Evolutionary conservation across 1,140 invertebrate genomes (phyloP).

Genomic region (Telenomus remus): DNA sequence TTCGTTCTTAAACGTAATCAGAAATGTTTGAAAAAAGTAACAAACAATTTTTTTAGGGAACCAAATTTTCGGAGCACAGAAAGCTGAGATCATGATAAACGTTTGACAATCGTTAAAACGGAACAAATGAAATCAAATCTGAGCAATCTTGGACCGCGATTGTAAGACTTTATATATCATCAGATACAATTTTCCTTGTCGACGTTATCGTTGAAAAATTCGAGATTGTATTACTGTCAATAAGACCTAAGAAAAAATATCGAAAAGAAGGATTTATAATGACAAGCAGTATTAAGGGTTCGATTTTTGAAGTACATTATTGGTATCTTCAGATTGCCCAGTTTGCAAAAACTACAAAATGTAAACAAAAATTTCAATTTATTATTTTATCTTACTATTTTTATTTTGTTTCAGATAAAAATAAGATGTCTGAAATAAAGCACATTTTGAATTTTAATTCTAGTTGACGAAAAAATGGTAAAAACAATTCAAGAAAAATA

Average conservation of each 20-base stretch:
- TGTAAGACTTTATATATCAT: conserved; percentile 7
- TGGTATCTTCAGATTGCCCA: too few species aligned
- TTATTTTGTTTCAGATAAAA: too few species aligned
- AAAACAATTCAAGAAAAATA: too few species aligned
- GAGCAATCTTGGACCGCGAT: conserved; percentile 8
- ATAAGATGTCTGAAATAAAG: too few species aligned
- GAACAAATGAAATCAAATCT: conserved; percentile 14
- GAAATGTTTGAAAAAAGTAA: too few species aligned
- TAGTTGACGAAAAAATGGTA: too few species aligned
- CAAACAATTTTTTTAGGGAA: too few species aligned
- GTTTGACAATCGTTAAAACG: neutral
- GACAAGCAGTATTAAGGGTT: too few species aligned
- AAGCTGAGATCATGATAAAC: conserved; percentile 6
- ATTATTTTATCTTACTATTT: too few species aligned
- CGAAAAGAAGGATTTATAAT: neutral
- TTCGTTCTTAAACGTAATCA: conserved; percentile 1
- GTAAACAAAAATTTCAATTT: too few species aligned
- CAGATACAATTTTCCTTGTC: conserved; percentile 12
- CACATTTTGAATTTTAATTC: too few species aligned
- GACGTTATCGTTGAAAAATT: conserved; percentile 25
- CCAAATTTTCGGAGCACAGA: conserved; percentile 1
- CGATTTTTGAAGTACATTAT: neutral
- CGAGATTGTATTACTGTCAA: conserved; percentile 16
- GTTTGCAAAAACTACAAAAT: too few species aligned
- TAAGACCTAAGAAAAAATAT: neutral